These are phyloP conservation scores for Atta cephalotes DNA, from an alignment of 1,140 invertebrate genomes.

Conservation along the genomic window DNA sequence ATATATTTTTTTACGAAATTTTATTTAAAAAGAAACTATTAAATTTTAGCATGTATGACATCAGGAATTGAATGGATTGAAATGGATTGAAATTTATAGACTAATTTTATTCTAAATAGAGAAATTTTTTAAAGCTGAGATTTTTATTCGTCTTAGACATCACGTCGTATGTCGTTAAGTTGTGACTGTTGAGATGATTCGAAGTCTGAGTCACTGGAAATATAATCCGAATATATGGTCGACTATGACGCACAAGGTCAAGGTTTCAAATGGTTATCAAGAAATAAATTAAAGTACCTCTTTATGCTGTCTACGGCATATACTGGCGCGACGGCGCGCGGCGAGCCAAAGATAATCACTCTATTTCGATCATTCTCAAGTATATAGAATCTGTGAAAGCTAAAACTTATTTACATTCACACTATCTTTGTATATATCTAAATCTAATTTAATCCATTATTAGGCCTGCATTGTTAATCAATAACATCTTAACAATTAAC, in stretches of 20 bases:
- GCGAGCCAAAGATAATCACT: constrained; percentile 2
- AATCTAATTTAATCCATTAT: not conserved
- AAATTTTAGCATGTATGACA: not conserved
- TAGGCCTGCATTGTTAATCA: not conserved
- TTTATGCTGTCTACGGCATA: constrained; percentile 9
- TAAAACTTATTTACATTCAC: not conserved
- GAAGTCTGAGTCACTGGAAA: constrained; percentile 71
- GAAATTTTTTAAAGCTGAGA: not conserved
- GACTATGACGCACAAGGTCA: constrained; percentile 77
- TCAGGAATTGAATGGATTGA: not conserved
- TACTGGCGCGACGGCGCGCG: constrained; percentile 9
- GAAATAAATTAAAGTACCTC: constrained; percentile 76
- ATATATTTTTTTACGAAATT: not conserved
- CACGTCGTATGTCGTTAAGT: not conserved
- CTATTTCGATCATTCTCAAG: not conserved
- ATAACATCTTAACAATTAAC: not conserved
- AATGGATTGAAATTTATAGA: not conserved
- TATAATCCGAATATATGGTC: constrained; percentile 72
- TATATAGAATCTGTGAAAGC: not conserved
- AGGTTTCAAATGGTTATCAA: constrained; percentile 75
- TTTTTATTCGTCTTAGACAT: constrained; percentile 17
- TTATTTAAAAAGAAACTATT: not conserved
- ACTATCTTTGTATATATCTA: not conserved
- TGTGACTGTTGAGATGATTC: constrained; percentile 52
- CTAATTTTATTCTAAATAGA: not conserved